phyloP scores from a whole-genome alignment of 1,140 invertebrate genomes.

The Lucilia cuprina region DNA sequence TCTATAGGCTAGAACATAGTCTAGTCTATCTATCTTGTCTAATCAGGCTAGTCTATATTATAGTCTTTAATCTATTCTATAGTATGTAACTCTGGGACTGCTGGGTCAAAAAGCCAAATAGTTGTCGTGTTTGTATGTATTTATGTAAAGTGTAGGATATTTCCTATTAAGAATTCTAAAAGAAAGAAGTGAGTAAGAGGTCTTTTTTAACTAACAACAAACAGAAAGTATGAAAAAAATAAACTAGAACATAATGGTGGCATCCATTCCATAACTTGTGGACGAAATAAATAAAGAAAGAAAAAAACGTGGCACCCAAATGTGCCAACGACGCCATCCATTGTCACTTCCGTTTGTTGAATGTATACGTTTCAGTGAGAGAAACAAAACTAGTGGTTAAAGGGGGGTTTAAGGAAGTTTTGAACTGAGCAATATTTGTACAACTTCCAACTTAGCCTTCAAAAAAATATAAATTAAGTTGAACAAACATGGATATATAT shows the following conservation, averaged over 20 bases:
- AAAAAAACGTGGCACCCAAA: neutral
- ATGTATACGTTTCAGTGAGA: neutral
- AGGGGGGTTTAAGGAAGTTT: neutral
- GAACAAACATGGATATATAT: too few relatives aligned
- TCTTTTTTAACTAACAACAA: neutral
- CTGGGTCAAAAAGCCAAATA: too few relatives aligned
- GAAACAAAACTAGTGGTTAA: neutral
- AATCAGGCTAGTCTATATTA: too few relatives aligned
- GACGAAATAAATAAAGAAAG: too few relatives aligned
- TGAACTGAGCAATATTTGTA: neutral
- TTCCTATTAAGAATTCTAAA: neutral
- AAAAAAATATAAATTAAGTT: neutral
- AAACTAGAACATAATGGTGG: neutral
- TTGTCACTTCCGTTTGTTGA: conserved; percentile 12
- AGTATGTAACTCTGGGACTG: too few relatives aligned
- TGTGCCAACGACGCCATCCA: conserved; percentile 12
- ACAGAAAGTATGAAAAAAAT: neutral
- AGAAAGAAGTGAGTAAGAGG: neutral
- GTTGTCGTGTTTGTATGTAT: too few relatives aligned
- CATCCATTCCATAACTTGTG: neutral
- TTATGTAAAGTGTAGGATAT: neutral
- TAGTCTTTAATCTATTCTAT: too few relatives aligned
- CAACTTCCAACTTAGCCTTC: neutral
- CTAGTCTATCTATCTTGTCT: too few relatives aligned
- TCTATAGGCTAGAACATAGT: too few relatives aligned